These are phyloP conservation scores for Podocnemis expansa DNA, from an alignment of 2,113 vertebrate genomes.

Conservation along the genomic window DNA sequence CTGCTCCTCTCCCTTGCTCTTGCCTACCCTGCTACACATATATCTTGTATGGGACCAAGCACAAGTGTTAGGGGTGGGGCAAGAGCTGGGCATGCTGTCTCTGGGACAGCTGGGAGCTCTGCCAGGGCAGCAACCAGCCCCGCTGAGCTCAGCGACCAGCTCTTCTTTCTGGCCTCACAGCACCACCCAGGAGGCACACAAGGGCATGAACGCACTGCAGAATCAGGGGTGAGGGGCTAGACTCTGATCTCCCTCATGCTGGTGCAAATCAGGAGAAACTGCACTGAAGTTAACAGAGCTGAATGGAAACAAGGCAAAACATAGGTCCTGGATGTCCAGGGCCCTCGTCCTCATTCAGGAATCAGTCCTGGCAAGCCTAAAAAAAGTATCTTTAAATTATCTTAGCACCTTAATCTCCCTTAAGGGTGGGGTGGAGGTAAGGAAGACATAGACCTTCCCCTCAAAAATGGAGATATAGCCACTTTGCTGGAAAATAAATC, in stretches of 20 bases:
- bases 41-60: not conserved
- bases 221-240: not conserved
- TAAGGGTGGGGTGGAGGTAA: not conserved
- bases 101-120: not conserved
- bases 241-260: not conserved
- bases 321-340: not conserved
- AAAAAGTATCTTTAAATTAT: not conserved
- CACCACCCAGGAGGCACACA: not conserved
- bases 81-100: not conserved
- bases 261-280: not conserved
- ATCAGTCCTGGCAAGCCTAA: rapidly evolving
- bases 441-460: not conserved
- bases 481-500: not conserved
- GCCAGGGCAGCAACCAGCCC: not conserved
- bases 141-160: not conserved
- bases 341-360: not conserved
- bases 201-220: not conserved
- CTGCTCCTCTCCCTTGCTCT: not conserved
- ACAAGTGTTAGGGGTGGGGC: not conserved
- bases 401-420: not conserved
- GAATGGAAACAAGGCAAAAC: not conserved
- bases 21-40: not conserved
- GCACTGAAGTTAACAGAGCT: not conserved
- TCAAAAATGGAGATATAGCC: not conserved
- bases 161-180: not conserved